phyloP scores from a whole-genome alignment of 2,113 vertebrate genomes.

The Lycaon pictus region DNA sequence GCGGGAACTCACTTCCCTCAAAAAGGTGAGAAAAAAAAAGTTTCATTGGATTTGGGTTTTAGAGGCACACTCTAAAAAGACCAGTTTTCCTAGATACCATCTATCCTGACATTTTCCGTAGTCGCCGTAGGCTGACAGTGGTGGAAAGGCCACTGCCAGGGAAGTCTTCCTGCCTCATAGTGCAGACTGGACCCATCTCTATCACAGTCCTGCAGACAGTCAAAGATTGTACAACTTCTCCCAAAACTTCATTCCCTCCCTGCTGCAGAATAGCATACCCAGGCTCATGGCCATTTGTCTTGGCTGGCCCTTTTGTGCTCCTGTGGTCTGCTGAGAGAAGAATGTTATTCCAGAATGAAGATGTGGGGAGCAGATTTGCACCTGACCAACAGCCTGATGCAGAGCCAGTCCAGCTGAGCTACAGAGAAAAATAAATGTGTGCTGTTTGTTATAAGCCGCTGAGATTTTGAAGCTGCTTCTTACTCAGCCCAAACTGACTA shows the following conservation, averaged over 20 bases:
- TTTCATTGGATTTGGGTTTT: not conserved
- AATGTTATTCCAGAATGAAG: not conserved
- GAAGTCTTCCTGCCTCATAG: fast-evolving
- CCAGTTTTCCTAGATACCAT: not conserved
- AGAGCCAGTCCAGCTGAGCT: not conserved
- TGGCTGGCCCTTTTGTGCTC: not conserved
- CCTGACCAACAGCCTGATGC: not conserved
- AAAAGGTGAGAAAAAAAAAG: not conserved
- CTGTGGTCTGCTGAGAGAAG: not conserved
- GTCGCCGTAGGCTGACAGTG: not conserved
- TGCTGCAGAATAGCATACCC: not conserved
- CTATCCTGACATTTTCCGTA: not conserved
- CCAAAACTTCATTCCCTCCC: not conserved
- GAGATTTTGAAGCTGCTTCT: not conserved
- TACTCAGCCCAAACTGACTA: not conserved
- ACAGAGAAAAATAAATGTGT: not conserved
- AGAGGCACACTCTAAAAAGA: not conserved
- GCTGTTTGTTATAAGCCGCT: not conserved
- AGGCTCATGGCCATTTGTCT: not conserved
- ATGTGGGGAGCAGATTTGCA: not conserved
- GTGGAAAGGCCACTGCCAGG: not conserved
- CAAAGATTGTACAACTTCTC: too few species aligned
- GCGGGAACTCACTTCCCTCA: not conserved
- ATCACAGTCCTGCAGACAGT: not conserved
- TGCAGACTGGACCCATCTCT: not conserved